A percentile compares a stretch with the other conserved stretches of the same genome.
Evolutionary conservation across 2,888 invertebrate genomes (phyloP).

Genomic region (Lapara coniferarum): DNA sequence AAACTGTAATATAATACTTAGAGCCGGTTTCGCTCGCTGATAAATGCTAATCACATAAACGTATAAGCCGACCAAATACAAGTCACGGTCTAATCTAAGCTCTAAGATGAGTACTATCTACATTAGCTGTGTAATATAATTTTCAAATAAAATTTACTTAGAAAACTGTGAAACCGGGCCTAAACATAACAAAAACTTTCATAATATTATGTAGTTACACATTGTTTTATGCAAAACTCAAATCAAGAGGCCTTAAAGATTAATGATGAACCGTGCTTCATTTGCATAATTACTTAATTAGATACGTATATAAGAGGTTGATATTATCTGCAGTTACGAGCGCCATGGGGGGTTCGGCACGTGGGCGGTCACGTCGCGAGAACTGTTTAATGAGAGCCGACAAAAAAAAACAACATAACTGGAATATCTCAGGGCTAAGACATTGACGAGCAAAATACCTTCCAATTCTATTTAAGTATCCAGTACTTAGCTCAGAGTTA

Average conservation of each 20-base stretch:
- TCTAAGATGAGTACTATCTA: no score
- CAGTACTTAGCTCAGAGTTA: background rate
- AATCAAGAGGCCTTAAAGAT: background rate
- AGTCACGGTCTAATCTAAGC: no score
- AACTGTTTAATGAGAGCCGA: conserved; percentile 11
- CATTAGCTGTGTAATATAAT: no score
- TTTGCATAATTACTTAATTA: conserved; percentile 20
- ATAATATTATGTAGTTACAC: background rate
- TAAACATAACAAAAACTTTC: no score
- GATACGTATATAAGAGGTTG: conserved; percentile 10
- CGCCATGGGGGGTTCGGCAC: conserved; percentile 7
- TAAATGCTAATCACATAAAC: no score
- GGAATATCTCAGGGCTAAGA: background rate
- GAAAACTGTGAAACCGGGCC: no score
- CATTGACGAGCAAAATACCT: background rate
- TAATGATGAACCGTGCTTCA: background rate
- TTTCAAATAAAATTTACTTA: no score
- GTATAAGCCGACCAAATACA: no score
- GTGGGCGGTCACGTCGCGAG: background rate
- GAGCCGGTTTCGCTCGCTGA: no score
- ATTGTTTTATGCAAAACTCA: no score
- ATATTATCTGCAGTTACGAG: conserved; percentile 11
- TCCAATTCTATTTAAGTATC: background rate
- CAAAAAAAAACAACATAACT: conserved; percentile 5
- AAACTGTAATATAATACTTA: no score